Evolutionary conservation across 1,140 invertebrate species (phyloP), one percentile per base, ranked within the genome.

Genomic region (Dendroctonus valens): DNA sequence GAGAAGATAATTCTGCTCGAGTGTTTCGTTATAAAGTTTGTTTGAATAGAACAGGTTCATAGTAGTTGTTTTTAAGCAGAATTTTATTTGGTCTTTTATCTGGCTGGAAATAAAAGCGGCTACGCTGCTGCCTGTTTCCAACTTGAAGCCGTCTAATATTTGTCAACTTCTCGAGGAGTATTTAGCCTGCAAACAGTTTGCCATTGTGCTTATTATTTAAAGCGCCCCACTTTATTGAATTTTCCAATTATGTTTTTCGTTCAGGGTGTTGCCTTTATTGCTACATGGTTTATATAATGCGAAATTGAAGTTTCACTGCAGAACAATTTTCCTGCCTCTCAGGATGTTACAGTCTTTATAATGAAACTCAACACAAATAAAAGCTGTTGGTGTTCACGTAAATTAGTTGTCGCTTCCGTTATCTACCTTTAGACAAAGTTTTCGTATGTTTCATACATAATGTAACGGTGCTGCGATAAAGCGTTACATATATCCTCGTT

Each of bases 1-100:
- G 62, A 65, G 52, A 65, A 65, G 62, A 65, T 65, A 65, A 65
- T 65, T 65, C 53, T 65, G 53, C 37, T 37, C 42, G 41, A 65
- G 62, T 65, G 62, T 65, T 57, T 65, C 62, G 53, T 65, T 65
- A 65, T 65, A 39, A 65, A 65, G 62, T 65, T 65, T 65, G 62
- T 65, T 65, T 65, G 62, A 65, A 65, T 65, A 65, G 62, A 57
- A 48, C 52, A 65, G 62, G 42, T 65, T 65, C 39, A 41, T 41
- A 40, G 62, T 54, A 65, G 62, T 57, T 65, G 62, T 44, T 65
- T 57, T 57, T 37, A 61, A 65, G 51, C 44, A 55, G 53, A 57
- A 65, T 55, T 65, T 65, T 65, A 65, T 65, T 65, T 65, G 44
- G 62, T n/a, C 44, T 54, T 63, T 55, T 63, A 53, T 63, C 60